These are phyloP conservation scores for Carcharodon carcharias DNA, from an alignment of 2,797 vertebrate species.

Conservation along the genomic window DNA sequence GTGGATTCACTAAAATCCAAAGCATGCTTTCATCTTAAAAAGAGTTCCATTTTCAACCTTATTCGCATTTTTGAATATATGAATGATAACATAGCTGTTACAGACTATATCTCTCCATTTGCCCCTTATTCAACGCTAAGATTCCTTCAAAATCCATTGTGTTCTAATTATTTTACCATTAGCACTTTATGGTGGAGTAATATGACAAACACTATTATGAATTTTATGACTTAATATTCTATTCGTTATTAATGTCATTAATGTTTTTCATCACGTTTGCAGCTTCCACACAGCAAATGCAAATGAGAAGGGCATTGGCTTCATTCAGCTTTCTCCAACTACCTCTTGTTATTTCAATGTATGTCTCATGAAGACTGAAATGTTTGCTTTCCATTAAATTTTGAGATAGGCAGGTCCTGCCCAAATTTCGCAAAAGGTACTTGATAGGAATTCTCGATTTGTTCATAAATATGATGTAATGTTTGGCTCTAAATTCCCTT, in stretches of 20 bases:
- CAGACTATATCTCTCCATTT: neutral
- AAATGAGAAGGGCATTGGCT: neutral
- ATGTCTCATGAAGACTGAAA: neutral
- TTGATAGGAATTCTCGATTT: neutral
- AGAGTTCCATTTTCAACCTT: neutral
- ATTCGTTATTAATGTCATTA: slow-evolving; percentile 18
- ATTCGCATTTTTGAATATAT: neutral
- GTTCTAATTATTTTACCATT: neutral
- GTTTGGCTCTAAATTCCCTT: neutral
- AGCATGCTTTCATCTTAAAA: neutral
- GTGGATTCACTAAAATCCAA: neutral
- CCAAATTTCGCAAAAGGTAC: neutral
- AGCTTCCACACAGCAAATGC: neutral
- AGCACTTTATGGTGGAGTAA: neutral
- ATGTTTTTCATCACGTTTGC: slow-evolving; percentile 1
- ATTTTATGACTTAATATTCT: neutral
- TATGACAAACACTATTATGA: neutral
- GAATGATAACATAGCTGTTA: neutral
- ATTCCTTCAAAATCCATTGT: neutral
- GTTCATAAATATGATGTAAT: neutral
- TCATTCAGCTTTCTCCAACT: neutral
- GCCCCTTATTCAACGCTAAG: neutral
- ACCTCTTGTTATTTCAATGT: neutral
- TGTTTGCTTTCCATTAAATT: neutral
- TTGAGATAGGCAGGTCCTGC: neutral